Base-by-base conservation (phyloP, 2,888 invertebrate genomes). In the Lacanobia oleracea region DNA sequence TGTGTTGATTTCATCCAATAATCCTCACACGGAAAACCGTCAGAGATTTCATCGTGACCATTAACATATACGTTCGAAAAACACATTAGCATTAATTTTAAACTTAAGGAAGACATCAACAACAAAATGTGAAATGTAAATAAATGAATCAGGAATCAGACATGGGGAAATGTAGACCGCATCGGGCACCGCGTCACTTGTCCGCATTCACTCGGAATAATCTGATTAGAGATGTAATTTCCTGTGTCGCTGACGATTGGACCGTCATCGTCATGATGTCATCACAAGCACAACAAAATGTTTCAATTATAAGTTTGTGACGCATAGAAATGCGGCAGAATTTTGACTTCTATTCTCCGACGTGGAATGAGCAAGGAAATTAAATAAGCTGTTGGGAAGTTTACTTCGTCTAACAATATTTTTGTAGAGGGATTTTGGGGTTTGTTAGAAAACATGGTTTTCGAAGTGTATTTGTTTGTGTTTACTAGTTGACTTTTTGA, bases 171-270 rank as follows among this genome's bases (percentile, higher is more conserved):
- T 70, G 60, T 76, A 66, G 57, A 54, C 76, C 81, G 66, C 77
- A 81, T 70, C 33, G 76, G 73, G 81, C 73, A 75, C 70, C 87
- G 80, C 88, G 87, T 90, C 91, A 91, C 86, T 91, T 90, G 91
- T 89, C 90, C 79, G 88, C 89, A 90, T 84, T 90, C 89, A 89
- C 85, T 89, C 80, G 91, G 89, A 91, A 93, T 93, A 93, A 94
- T 92, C 93, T 89, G 94, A 93, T 94, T 94, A 93, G 90, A 89
- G 88, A 88, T 90, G 93, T 94, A 94, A 94, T 94, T 94, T 94
- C 94, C 94, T 90, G 89, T 91, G 88, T 87, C 86, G 86, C 87
- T 90, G 89, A 88, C 89, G 87, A 89, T 86, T 89, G 87, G 81
- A 79, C 86, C 86, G 85, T 88, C 88, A 88, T 86, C 86, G 85